phyloP scores from a whole-genome alignment of 2,888 invertebrate genomes.

The Rhogogaster chlorosoma region DNA sequence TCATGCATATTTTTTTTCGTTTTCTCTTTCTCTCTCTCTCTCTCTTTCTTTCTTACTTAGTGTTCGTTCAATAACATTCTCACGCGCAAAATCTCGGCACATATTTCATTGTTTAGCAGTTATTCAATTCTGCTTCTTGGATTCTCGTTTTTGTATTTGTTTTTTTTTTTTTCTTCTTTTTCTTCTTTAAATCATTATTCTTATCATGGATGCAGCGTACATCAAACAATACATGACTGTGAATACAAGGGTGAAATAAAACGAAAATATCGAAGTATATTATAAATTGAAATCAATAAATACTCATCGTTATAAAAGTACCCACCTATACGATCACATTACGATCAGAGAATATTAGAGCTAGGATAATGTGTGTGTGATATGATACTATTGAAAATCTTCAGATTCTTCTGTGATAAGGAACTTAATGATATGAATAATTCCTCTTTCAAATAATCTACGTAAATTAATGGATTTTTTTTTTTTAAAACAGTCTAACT shows the following conservation, averaged over 20 bases:
- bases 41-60: neutral
- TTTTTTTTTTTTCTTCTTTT: neutral
- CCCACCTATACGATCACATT: neutral
- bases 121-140: constrained; percentile 35
- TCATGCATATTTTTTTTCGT: constrained; percentile 17
- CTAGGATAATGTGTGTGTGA: constrained; percentile 3
- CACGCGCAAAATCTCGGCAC: constrained; percentile 47
- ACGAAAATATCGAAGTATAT: neutral
- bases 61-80: constrained; percentile 34
- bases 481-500: constrained; percentile 4
- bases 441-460: constrained; percentile 14
- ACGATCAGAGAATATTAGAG: neutral
- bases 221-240: constrained; percentile 47
- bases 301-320: neutral
- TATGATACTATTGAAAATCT: constrained; percentile 19
- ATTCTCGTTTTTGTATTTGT: neutral
- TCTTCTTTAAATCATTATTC: constrained; percentile 32
- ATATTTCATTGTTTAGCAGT: constrained; percentile 42
- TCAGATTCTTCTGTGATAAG: neutral
- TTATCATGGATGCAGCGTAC: constrained; percentile 24
- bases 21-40: neutral
- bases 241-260: constrained; percentile 8
- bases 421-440: constrained; percentile 38
- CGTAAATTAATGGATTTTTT: neutral
- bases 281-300: neutral